Evolutionary conservation across 2,888 invertebrate species (phyloP).

Genomic region (Drosophila antonietae): DNA sequence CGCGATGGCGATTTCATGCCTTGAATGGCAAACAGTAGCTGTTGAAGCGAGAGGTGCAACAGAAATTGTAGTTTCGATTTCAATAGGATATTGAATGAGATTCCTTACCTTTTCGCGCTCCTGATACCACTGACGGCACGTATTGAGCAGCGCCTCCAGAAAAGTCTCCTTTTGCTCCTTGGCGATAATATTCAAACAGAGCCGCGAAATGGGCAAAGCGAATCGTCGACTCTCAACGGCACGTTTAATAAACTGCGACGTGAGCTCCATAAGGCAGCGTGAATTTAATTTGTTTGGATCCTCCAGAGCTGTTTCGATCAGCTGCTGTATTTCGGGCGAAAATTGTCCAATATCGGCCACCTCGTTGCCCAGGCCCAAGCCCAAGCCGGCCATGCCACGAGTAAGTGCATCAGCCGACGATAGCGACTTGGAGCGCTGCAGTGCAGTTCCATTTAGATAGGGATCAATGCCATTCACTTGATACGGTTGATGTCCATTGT

Average conservation of each 20-base stretch:
- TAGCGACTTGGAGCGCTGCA: slow-evolving; percentile 93
- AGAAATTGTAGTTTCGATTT: not conserved
- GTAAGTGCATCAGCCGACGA: slow-evolving; percentile 91
- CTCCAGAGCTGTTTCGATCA: slow-evolving; percentile 91
- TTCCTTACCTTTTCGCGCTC: slow-evolving; percentile 88
- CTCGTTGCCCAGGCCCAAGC: slow-evolving; percentile 88
- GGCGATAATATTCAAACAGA: slow-evolving; percentile 94
- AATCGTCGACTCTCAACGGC: slow-evolving; percentile 91
- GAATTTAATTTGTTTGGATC: slow-evolving; percentile 92
- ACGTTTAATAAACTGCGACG: slow-evolving; percentile 91
- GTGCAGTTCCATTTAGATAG: slow-evolving; percentile 75
- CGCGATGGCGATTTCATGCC: slow-evolving; percentile 87
- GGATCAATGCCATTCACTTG: slow-evolving; percentile 68
- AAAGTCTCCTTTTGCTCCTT: slow-evolving; percentile 95
- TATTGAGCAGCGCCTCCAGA: slow-evolving; percentile 94
- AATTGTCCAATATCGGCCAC: slow-evolving; percentile 91
- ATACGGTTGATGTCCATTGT: slow-evolving; percentile 60
- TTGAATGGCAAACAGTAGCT: slow-evolving; percentile 83
- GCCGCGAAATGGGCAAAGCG: slow-evolving; percentile 92
- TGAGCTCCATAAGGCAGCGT: slow-evolving; percentile 93
- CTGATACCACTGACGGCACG: slow-evolving; percentile 95
- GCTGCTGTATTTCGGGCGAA: slow-evolving; percentile 89
- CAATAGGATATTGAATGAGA: not conserved
- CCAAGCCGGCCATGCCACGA: slow-evolving; percentile 88
- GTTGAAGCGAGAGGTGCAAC: not conserved